Base-by-base conservation (phyloP, 2,113 vertebrate species). In the Hippocampus abdominalis region DNA sequence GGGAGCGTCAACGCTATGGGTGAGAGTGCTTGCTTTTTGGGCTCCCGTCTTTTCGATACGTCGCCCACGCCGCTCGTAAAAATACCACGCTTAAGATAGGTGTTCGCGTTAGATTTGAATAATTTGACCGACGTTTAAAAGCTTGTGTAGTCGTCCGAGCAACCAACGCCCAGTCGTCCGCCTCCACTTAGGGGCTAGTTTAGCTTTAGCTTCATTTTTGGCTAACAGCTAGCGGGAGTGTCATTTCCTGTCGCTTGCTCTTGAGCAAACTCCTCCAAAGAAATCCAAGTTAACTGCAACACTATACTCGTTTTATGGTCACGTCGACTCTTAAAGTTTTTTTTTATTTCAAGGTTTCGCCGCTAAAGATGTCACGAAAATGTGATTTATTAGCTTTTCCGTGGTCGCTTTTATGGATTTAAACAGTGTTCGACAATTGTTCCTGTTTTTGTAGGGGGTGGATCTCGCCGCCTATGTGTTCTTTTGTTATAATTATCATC, bases 1-100 rank as follows among this genome's bases (percentile, higher is more conserved):
- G 84, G 85, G 89, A 90, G 85, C 84, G 82, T 86, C 86, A 83
- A 87, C 84, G 88, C 75, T 79, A 93, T 93, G 92, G 92, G 92
- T 93, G 78, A 92, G 92, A 79, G 29, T 48, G 20, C 65, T 40
- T 18, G 57, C 59, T 23, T 64, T n/a, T 64, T 15, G 21, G 9
- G 62, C 39, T 64, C 5, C 21, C 25, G 12, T n/a, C 3, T 25
- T 27, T 16, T 3, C 16, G 18, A 64, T 25, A 8, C 3, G 1
- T 23, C 63, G 23, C 40, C 5, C 40, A 9, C 3, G 3, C 13
- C 8, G 15, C 5, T 64, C 46, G 40, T 44, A 46, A 74, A 62
- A 10, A 8, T 60, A 1, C 10, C 6, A 3, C 6, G 11, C 18
- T 57, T 1, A 6, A 40, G 0, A 21, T 56, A 29, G 6, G 10